Conservation (phyloP, 2,888 invertebrate genomes). For the Linnaemya vulpina region DNA sequence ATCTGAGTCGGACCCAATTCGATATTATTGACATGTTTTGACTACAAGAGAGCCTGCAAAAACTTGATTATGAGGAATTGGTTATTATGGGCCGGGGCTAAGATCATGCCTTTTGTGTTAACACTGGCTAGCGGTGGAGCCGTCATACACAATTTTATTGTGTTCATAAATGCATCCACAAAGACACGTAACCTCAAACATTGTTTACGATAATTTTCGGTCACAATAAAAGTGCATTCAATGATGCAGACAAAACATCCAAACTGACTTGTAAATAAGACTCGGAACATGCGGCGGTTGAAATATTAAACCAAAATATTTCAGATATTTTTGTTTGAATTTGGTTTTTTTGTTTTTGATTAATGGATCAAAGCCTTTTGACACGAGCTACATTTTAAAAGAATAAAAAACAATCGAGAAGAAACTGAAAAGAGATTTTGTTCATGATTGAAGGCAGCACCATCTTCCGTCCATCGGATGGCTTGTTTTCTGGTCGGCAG, state of each 20-base stretch:
- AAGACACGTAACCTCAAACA: not conserved
- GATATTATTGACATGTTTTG: no score
- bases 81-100: no score
- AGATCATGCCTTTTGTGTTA: no score
- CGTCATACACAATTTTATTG: not conserved
- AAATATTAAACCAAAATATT: slow-evolving; percentile 54
- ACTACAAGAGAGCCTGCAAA: no score
- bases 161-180: not conserved
- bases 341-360: slow-evolving; percentile 75
- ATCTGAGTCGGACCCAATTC: no score
- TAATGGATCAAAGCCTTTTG: slow-evolving; percentile 83
- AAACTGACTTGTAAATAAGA: not conserved
- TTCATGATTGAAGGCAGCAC: slow-evolving; percentile 65
- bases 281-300: slow-evolving; percentile 36
- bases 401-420: slow-evolving; percentile 27
- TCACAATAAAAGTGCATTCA: not conserved
- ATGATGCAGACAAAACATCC: not conserved
- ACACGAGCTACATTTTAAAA: slow-evolving; percentile 80
- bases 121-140: no score
- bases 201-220: not conserved
- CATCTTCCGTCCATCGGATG: not conserved
- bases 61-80: no score
- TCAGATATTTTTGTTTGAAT: slow-evolving; percentile 25
- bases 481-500: not conserved
- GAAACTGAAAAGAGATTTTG: slow-evolving; percentile 75